phyloP scores from a whole-genome alignment of 2,113 vertebrate genomes.

The Rhabdomys dilectus region DNA sequence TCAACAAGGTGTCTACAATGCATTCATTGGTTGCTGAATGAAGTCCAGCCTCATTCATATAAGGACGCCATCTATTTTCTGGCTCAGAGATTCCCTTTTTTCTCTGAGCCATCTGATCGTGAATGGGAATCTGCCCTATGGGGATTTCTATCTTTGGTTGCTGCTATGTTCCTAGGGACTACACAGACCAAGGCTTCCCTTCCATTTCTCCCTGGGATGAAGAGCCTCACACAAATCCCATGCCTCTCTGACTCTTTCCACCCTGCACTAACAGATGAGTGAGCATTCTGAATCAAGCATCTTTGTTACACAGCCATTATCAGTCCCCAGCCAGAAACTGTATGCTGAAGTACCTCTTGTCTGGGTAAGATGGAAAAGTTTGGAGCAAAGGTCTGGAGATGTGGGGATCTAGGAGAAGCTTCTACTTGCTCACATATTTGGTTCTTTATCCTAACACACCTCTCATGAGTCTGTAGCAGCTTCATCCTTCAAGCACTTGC shows the following conservation, averaged over 20 bases:
- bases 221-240: neutral
- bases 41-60: neutral
- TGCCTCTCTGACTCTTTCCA: neutral
- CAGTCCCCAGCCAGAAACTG: neutral
- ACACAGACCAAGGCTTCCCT: neutral
- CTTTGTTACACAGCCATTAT: neutral
- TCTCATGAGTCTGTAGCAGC: slow-evolving; percentile 34
- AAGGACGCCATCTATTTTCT: neutral
- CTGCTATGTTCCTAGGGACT: neutral
- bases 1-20: neutral
- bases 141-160: neutral
- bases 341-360: neutral
- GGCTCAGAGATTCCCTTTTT: neutral
- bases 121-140: neutral
- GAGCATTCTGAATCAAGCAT: neutral
- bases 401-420: neutral
- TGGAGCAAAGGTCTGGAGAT: neutral
- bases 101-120: neutral
- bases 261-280: neutral
- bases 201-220: neutral
- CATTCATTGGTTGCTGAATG: neutral
- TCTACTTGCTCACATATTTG: neutral
- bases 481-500: slow-evolving; percentile 70
- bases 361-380: neutral
- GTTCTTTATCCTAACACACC: slow-evolving; percentile 40